Evolutionary conservation across 2,797 vertebrate species (phyloP), one percentile per base, ranked within the genome.

Genomic region (Loriculus beryllinus): DNA sequence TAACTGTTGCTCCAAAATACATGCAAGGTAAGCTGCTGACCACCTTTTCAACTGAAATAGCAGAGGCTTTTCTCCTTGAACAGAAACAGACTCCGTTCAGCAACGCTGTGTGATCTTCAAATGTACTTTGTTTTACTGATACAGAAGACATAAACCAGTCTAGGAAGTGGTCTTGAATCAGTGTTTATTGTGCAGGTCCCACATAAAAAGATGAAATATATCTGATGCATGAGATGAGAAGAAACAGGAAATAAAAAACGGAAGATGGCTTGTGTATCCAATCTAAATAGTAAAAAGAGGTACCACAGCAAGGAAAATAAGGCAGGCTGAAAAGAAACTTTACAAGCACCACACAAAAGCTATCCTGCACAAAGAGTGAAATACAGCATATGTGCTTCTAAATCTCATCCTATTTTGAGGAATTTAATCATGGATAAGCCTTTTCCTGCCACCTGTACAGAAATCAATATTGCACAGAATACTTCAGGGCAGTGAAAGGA

Each of bases 401-500:
- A 90, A 89, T 77, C 75, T 82, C 62, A 91, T 80, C 89, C 79
- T 82, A 48, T 35, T 88, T 57, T 87, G 48, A 93, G 75, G 77
- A 85, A 85, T 91, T 85, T 80, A 91, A 82, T 84, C 15, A 68
- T n/a, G 71, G 75, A 88, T 93, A 90, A 92, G 81, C 75, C 86
- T 95, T 95, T 85, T 90, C 65, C 92, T 86, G 84, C 68, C 57
- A 90, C 94, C 86, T 86, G 74, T 63, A 89, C 77, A 86, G 67
- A 91, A 92, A 94, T 26, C 2, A 2, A 14, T 70, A 23, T n/a
- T 5, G 14, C 37, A 45, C 25, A 67, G 21, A 64, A 35, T 39
- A 88, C 57, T 57, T 57, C 22, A 42, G 47, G 57, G 28, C 40
- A 90, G 33, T 52, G 23, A 87, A 70, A 74, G 20, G 7, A 70